These are phyloP conservation scores for Oligia fasciuncula DNA, from an alignment of 2,888 invertebrate genomes.

Conservation along the genomic window DNA sequence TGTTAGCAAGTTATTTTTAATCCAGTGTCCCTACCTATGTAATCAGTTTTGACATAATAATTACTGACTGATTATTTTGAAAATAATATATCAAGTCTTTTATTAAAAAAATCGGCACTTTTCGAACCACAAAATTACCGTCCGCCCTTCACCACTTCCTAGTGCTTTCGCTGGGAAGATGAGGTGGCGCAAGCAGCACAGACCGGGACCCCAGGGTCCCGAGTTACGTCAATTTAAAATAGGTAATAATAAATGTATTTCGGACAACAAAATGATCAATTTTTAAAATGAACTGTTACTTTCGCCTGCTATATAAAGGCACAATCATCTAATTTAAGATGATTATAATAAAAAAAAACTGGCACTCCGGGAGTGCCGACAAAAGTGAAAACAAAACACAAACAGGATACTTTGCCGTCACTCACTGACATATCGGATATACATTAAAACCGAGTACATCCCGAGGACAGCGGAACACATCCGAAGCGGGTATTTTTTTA, in stretches of 20 bases:
- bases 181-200: not conserved
- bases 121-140: not conserved
- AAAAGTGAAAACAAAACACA: too few species aligned
- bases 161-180: not conserved
- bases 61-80: not conserved
- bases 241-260: not conserved
- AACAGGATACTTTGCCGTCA: too few species aligned
- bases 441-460: too few species aligned
- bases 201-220: not conserved
- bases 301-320: not conserved
- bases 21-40: not conserved
- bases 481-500: too few species aligned
- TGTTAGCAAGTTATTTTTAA: conserved; percentile 13
- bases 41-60: not conserved
- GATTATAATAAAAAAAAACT: conserved; percentile 1
- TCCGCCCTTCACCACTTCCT: not conserved
- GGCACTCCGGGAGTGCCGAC: too few species aligned
- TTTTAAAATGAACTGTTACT: not conserved
- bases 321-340: not conserved
- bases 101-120: not conserved
- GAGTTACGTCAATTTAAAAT: not conserved
- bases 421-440: too few species aligned
- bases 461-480: too few species aligned
- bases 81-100: not conserved
- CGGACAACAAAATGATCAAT: not conserved